These are phyloP conservation scores for Drosophila ananassae DNA, from an alignment of 1,140 invertebrate genomes.

Conservation along the genomic window DNA sequence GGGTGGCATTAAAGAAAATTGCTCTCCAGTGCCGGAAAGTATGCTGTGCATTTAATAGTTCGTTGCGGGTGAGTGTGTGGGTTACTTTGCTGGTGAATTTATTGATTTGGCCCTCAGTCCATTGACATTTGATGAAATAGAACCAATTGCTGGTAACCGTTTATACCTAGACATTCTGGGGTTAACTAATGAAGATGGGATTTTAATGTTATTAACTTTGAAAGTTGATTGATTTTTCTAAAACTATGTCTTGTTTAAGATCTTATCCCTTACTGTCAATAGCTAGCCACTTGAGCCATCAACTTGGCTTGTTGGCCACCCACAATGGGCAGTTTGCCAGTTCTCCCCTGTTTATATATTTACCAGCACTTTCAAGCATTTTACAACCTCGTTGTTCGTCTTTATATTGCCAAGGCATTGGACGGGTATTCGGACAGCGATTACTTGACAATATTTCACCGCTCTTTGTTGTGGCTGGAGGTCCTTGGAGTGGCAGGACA, in stretches of 20 bases:
- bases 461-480: slow-evolving; percentile 17
- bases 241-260: background rate
- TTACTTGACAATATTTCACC: slow-evolving; percentile 79
- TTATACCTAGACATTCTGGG: too few relatives aligned
- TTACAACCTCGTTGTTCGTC: slow-evolving; percentile 57
- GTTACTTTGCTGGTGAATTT: slow-evolving; percentile 33
- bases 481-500: slow-evolving; percentile 43
- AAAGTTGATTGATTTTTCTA: background rate
- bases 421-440: slow-evolving; percentile 64
- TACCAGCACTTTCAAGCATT: slow-evolving; percentile 11
- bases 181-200: too few relatives aligned
- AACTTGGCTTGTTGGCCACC: background rate
- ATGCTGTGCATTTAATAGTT: slow-evolving; percentile 67
- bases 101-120: slow-evolving; percentile 41
- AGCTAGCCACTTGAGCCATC: slow-evolving; percentile 17
- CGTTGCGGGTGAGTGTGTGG: slow-evolving; percentile 9
- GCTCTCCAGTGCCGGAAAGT: slow-evolving; percentile 36
- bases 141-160: background rate
- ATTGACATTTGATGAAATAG: slow-evolving; percentile 21
- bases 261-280: background rate
- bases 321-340: background rate
- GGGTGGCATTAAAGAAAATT: slow-evolving; percentile 59
- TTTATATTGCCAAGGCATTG: slow-evolving; percentile 56
- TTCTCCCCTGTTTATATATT: slow-evolving; percentile 12
- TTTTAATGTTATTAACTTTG: background rate